Conservation (phyloP, 2,888 invertebrate species). For the Lasioglossum marginatum region DNA sequence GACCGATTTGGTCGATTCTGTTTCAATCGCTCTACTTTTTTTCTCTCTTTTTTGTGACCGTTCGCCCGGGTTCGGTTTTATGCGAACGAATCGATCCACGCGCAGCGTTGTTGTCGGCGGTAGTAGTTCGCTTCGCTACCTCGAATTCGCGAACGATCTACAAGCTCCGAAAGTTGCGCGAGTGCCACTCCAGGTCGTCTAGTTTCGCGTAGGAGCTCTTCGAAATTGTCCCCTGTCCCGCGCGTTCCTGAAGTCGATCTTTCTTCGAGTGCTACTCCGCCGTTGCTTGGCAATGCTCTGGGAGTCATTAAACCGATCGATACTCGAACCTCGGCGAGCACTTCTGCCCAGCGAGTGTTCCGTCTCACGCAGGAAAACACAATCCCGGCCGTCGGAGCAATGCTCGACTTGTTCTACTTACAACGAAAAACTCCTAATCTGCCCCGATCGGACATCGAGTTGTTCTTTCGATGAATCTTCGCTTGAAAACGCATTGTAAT, state of each 20-base stretch:
- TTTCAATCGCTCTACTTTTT: background rate
- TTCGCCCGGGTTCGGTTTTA: background rate
- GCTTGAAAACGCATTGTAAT: background rate
- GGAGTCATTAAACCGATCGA: conserved; percentile 45
- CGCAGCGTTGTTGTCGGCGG: conserved; percentile 23
- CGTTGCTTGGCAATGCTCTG: conserved; percentile 34
- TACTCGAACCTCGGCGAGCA: conserved; percentile 25
- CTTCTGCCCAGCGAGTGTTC: background rate
- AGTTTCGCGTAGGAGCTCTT: conserved; percentile 51
- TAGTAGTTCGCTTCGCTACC: conserved; percentile 14
- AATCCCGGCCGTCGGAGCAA: background rate
- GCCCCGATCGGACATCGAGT: background rate
- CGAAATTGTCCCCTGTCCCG: conserved; percentile 57
- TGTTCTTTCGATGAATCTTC: background rate
- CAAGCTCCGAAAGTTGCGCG: conserved; percentile 58
- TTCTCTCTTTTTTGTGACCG: background rate
- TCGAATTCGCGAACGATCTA: conserved; percentile 50
- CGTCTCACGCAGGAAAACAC: background rate
- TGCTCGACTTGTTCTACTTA: background rate
- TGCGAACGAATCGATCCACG: conserved; percentile 10
- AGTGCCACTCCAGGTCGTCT: conserved; percentile 53
- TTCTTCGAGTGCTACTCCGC: conserved; percentile 35
- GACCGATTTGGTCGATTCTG: background rate
- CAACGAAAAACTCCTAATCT: background rate
- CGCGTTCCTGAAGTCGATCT: conserved; percentile 37